A percentile compares a stretch with the other conserved stretches of the same genome.
Evolutionary conservation across 35 echinoderm and acorn worm genomes (phyloP).

Genomic region (Nesometra sesokonis): DNA sequence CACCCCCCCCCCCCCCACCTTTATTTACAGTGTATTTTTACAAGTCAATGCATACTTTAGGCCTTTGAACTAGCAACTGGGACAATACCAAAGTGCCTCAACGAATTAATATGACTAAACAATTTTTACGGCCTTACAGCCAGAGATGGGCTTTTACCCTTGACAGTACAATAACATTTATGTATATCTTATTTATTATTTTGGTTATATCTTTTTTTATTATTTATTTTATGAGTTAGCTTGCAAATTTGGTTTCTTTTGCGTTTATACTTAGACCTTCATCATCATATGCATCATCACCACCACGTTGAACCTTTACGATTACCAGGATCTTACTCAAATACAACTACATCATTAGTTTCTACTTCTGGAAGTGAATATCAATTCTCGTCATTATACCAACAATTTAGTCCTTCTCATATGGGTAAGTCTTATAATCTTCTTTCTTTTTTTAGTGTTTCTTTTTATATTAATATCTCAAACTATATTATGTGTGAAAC

Average conservation of each 20-base stretch:
- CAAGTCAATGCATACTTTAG: no score
- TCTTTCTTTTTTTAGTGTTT: no score
- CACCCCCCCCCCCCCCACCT: no score
- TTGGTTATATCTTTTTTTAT: neutral
- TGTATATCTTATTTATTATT: neutral
- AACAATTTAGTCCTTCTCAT: neutral
- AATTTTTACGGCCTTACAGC: no score
- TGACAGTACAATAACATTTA: no score
- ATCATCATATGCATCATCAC: neutral
- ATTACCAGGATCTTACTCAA: neutral
- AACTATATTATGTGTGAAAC: no score
- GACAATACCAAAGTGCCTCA: no score
- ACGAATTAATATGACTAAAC: no score
- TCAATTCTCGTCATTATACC: neutral
- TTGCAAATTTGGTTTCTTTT: neutral
- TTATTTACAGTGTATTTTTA: no score
- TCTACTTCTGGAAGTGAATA: neutral
- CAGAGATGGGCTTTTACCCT: no score
- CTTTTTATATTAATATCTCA: no score
- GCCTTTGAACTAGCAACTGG: no score
- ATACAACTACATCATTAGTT: neutral
- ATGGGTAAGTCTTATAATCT: neutral
- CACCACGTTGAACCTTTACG: neutral
- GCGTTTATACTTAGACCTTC: neutral
- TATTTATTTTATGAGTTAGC: neutral